Evolutionary conservation across 2,797 vertebrate genomes (phyloP), one percentile per base, ranked within the genome.

Genomic region (Crypturellus tataupa): DNA sequence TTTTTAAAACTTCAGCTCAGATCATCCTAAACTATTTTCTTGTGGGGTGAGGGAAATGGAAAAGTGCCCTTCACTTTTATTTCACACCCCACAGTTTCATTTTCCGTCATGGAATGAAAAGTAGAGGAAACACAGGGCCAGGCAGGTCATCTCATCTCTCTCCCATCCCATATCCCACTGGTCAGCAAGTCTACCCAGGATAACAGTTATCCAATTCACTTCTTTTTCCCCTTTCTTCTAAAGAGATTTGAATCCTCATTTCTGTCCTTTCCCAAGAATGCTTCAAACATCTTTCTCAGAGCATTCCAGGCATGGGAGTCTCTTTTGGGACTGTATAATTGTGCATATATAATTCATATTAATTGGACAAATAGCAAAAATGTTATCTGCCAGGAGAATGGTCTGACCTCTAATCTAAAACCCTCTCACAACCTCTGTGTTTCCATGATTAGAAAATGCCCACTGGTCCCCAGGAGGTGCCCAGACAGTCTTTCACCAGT

Each of bases 1-100:
- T 65, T 96, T 94, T 91, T 89, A 93, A 94, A 94, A 95, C 85
- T 90, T 81, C 89, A 93, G 20, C 67, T 88, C 51, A 2, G 70
- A 93, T 84, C 85, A 94, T 59, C 55, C 33, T 91, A 46, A 95
- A 89, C 87, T 27, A 71, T 73, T 85, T 87, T 93, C 56, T 63
- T 0, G 0, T 94, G 40, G 58, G 80, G 51, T 27, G n/a, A 25
- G 25, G 56, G 42, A 73, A 75, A 17, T 64, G 44, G 39, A 89
- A 87, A 92, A 88, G 39, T 63, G 84, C 68, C 72, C 64, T 82
- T 53, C 69, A 42, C 24, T 94, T 87, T 69, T 87, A 31, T 92
- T 92, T 93, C 82, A 64, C 24, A 23, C 75, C 72, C 78, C 62
- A 37, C 29, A 15, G 12, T 75, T 94, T 80, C 58, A 21, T 95